Evolutionary conservation across 1,140 invertebrate genomes (phyloP), one percentile per base, ranked within the genome.

Genomic region (Nilaparvata lugens): DNA sequence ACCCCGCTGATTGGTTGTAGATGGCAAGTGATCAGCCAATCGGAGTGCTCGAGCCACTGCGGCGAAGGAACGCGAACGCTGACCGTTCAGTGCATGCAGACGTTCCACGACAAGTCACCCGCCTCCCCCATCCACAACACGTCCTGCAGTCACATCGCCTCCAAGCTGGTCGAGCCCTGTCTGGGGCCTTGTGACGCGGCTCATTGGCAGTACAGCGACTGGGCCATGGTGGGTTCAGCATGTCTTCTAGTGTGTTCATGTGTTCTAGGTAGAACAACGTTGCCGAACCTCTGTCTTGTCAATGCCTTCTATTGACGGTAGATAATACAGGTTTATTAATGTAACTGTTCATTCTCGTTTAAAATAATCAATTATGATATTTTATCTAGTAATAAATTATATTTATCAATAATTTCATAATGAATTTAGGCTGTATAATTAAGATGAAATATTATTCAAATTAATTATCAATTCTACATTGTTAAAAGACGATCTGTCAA

Each of bases 31-130:
- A 70, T 72, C 19, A 70, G 74, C 21, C 71, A 76, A 40, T 81
- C 81, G 0, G 80, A 87, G 72, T 91, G 88, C 68, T 87, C 87
- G 2, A 78, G 74, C n/a, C 72, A 79, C 18, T 91, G 88, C 71
- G 87, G 86, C 2, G 74, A 72, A 35, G 88, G 87, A 1, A 74
- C 70, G 14, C 78, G 80, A 19, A 78, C 70, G 51, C 70, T 85
- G 13, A 74, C 71, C 1, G 75, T 77, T 7, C 74, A 74, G 21
- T 85, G 83, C 68, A 65, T 81, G 11, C 76, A 81, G 62, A 67
- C 76, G 2, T 52, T 74, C 5, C 61, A 65, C 2, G 64, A 70
- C 42, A 61, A 60, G 31, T 62, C 61, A 48, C 51, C 61, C 3
- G 55, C 71, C 0, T 69, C 67, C n/a, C 62, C 62, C 3, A 64